Percentiles rank a stretch among this genome's conserved stretches.
These are phyloP conservation scores for Acrobasis repandana DNA, from an alignment of 2,888 invertebrate species.

Conservation along the genomic window DNA sequence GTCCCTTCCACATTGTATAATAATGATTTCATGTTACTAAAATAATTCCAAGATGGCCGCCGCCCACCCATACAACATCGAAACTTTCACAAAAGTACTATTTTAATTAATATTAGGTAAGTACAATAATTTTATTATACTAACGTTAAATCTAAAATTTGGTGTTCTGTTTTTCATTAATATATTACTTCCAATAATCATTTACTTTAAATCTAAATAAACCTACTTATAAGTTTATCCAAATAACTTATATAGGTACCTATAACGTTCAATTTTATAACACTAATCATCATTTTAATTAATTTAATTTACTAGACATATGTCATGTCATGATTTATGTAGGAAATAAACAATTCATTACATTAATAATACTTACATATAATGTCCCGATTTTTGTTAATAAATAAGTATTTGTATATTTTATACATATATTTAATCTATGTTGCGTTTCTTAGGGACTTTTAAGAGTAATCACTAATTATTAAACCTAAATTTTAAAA, in stretches of 20 bases:
- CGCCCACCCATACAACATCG: constrained; percentile 1
- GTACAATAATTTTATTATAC: constrained; percentile 26
- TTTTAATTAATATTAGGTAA: neutral
- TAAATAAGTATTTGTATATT: no score
- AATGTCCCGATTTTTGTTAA: no score
- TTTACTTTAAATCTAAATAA: constrained; percentile 5
- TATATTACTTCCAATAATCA: constrained; percentile 4
- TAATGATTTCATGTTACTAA: neutral
- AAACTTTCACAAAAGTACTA: constrained; percentile 10
- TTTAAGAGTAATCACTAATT: no score
- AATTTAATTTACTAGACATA: no score
- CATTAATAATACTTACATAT: no score
- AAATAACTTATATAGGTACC: constrained; percentile 12
- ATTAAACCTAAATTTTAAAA: no score
- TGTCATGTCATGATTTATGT: no score
- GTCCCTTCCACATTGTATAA: no score
- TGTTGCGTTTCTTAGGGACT: no score
- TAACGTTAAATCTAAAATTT: constrained; percentile 41
- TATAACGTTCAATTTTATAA: neutral
- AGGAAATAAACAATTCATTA: no score
- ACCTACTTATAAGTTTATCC: neutral
- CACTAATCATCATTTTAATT: no score
- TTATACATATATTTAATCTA: no score
- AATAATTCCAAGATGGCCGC: constrained; percentile 12
- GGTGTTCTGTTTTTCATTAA: constrained; percentile 48